A percentile compares a stretch with the other conserved stretches of the same genome.
Conservation (phyloP, 2,797 vertebrate genomes). For the Hemitrygon akajei region DNA sequence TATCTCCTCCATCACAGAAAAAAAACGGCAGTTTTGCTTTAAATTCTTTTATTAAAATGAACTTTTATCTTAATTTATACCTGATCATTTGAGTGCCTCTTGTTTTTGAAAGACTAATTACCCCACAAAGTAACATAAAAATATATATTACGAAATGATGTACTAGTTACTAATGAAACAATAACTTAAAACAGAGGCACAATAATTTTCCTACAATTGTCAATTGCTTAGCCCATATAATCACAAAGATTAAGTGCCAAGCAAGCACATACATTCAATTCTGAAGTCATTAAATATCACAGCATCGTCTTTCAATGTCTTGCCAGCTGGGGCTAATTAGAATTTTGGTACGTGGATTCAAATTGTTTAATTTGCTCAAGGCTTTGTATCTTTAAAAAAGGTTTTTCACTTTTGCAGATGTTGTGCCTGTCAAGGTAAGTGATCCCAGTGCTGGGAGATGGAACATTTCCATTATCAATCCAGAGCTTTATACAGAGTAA, state of each 20-base stretch:
- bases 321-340: neutral
- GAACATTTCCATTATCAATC: neutral
- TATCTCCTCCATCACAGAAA: neutral
- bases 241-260: neutral
- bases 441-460: neutral
- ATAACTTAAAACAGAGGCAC: neutral
- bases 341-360: neutral
- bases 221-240: neutral
- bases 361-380: conserved; percentile 5
- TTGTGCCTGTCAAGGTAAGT: neutral
- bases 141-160: neutral
- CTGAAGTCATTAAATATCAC: neutral
- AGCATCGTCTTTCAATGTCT: neutral
- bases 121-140: neutral
- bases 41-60: neutral
- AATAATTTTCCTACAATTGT: neutral
- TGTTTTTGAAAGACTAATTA: neutral
- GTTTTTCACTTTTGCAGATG: too few species aligned
- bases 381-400: neutral
- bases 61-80: neutral
- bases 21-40: neutral
- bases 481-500: neutral
- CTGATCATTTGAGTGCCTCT: neutral
- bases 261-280: neutral
- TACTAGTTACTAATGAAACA: neutral